These are phyloP conservation scores for Clarias magur DNA, from an alignment of 2,113 vertebrate genomes.

Conservation along the genomic window DNA sequence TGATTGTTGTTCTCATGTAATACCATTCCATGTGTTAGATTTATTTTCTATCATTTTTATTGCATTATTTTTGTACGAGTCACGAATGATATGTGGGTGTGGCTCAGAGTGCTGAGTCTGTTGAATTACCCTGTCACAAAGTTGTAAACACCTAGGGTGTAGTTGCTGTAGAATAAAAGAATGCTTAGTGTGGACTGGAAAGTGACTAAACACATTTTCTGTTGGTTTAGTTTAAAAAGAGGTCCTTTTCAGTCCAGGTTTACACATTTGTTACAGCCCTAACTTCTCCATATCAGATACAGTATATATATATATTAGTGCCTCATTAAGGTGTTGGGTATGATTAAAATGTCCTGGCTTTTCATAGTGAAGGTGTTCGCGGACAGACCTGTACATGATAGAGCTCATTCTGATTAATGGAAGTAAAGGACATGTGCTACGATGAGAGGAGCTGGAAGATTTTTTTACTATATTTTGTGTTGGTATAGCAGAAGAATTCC, in stretches of 20 bases:
- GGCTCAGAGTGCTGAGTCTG: constrained; percentile 23
- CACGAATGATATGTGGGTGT: constrained; percentile 1
- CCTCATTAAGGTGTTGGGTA: neutral
- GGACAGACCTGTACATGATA: neutral
- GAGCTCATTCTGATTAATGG: neutral
- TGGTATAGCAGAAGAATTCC: constrained; percentile 3
- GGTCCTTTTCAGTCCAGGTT: constrained; percentile 18
- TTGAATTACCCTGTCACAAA: constrained; percentile 6
- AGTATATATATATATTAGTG: constrained; percentile 1
- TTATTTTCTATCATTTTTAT: constrained; percentile 29
- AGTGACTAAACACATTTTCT: neutral
- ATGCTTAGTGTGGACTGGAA: constrained; percentile 17
- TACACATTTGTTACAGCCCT: neutral
- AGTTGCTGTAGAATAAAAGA: constrained; percentile 24
- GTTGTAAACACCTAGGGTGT: constrained; percentile 31
- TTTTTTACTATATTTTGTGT: neutral
- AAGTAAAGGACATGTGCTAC: constrained; percentile 15
- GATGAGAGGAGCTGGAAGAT: constrained; percentile 1
- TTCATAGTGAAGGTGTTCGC: constrained; percentile 21
- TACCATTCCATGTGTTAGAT: constrained; percentile 56
- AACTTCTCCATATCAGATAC: constrained; percentile 8
- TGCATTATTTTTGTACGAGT: constrained; percentile 41
- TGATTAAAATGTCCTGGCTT: constrained; percentile 22
- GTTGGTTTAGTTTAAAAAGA: constrained; percentile 4
- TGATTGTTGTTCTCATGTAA: constrained; percentile 55